phyloP scores from a whole-genome alignment of 2,113 vertebrate genomes.

The Mohoua ochrocephala region DNA sequence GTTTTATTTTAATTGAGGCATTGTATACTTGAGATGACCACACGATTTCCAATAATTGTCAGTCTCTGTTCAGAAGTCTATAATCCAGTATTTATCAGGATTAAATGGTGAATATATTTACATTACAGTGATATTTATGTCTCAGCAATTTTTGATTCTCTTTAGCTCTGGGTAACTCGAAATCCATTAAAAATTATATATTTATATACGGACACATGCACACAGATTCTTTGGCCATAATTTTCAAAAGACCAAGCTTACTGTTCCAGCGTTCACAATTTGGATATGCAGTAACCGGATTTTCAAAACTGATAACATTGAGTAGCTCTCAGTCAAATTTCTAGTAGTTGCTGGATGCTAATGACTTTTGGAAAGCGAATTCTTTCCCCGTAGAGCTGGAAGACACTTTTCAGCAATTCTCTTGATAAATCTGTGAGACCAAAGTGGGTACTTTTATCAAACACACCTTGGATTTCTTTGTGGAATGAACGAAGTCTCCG shows the following conservation, averaged over 20 bases:
- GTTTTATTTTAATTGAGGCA: conserved; percentile 26
- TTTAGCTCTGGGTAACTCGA: not conserved
- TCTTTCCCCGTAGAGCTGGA: not conserved
- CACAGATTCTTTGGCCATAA: not conserved
- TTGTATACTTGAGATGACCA: conserved; percentile 17
- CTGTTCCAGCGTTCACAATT: not conserved
- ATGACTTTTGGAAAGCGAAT: not conserved
- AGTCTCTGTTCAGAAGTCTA: conserved; percentile 8
- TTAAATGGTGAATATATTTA: conserved; percentile 39
- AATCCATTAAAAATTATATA: not conserved
- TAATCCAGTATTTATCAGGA: conserved; percentile 45
- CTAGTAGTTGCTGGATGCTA: not conserved
- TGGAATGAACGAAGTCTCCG: not conserved
- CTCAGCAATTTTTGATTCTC: conserved; percentile 1
- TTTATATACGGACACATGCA: not conserved
- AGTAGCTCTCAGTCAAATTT: not conserved
- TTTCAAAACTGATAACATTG: not conserved
- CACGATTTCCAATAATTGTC: conserved; percentile 29
- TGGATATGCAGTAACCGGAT: not conserved
- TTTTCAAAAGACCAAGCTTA: not conserved
- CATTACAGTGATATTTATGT: conserved; percentile 12
- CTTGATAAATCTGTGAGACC: not conserved
- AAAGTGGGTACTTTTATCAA: not conserved
- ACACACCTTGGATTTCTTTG: not conserved
- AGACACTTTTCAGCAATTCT: not conserved